Conservation (phyloP, 2,797 vertebrate genomes). For the Petrocephalus sullivani region DNA sequence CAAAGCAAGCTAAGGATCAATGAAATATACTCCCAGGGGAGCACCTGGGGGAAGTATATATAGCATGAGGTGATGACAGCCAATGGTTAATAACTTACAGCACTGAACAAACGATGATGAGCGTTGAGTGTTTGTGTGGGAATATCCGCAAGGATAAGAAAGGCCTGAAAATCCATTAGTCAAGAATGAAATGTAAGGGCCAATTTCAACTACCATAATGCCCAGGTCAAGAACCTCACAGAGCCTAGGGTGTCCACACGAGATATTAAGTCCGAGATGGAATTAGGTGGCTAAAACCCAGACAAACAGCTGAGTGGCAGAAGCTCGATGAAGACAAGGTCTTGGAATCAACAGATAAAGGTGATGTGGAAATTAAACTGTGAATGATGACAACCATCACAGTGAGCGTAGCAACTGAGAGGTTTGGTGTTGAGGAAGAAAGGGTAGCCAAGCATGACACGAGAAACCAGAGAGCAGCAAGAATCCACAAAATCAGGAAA, state of each 20-base stretch:
- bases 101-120: not conserved
- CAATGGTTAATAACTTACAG: not conserved
- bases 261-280: not conserved
- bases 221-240: not conserved
- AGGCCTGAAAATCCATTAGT: not conserved
- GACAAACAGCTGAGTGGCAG: not conserved
- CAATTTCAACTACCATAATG: not conserved
- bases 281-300: not conserved
- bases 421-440: constrained; percentile 19
- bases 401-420: not conserved
- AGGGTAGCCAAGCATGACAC: not conserved
- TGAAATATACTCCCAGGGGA: not conserved
- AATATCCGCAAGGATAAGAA: not conserved
- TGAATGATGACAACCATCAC: constrained; percentile 14
- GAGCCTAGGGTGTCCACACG: not conserved
- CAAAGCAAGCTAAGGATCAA: not conserved
- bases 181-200: not conserved
- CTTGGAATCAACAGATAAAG: not conserved
- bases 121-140: not conserved
- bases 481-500: not conserved
- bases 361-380: not conserved
- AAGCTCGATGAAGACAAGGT: not conserved
- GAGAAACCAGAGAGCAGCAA: not conserved
- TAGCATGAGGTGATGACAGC: not conserved
- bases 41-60: not conserved